Percentiles rank a stretch among this genome's conserved stretches.
Conservation (phyloP, 2,888 invertebrate species). For the Dascillus cervinus region DNA sequence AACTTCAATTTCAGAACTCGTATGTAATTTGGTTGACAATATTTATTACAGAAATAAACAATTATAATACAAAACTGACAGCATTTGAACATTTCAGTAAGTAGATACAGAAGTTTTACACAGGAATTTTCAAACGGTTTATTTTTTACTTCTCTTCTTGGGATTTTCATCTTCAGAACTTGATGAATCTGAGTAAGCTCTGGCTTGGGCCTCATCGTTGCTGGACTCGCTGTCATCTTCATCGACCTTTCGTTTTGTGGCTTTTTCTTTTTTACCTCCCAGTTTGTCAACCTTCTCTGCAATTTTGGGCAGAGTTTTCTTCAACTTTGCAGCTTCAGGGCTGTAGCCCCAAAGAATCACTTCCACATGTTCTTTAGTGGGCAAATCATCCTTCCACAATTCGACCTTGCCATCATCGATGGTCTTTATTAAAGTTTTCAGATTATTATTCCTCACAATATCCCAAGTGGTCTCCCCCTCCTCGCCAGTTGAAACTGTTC, state of each 20-base stretch:
- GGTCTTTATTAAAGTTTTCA: slow-evolving; percentile 50
- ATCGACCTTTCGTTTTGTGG: too few relatives aligned
- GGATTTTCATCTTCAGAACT: slow-evolving; percentile 31
- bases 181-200: slow-evolving; percentile 19
- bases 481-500: slow-evolving; percentile 51
- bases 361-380: slow-evolving; percentile 59
- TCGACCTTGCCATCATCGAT: slow-evolving; percentile 55
- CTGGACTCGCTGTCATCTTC: slow-evolving; percentile 23
- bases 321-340: slow-evolving; percentile 60
- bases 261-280: too few relatives aligned
- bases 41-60: too few relatives aligned
- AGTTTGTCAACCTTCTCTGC: slow-evolving; percentile 43
- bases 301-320: slow-evolving; percentile 47
- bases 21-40: too few relatives aligned
- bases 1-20: too few relatives aligned
- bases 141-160: slow-evolving; percentile 29
- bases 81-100: too few relatives aligned
- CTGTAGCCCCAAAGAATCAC: slow-evolving; percentile 71
- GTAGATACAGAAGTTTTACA: too few relatives aligned
- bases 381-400: slow-evolving; percentile 58
- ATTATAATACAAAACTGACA: too few relatives aligned
- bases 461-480: slow-evolving; percentile 62
- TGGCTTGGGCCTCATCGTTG: slow-evolving; percentile 27
- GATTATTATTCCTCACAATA: slow-evolving; percentile 58
- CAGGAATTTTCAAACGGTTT: too few relatives aligned